Percentiles rank a stretch among this genome's conserved stretches.
Evolutionary conservation across 2,797 vertebrate genomes (phyloP).

Genomic region (Crax fasciolata): DNA sequence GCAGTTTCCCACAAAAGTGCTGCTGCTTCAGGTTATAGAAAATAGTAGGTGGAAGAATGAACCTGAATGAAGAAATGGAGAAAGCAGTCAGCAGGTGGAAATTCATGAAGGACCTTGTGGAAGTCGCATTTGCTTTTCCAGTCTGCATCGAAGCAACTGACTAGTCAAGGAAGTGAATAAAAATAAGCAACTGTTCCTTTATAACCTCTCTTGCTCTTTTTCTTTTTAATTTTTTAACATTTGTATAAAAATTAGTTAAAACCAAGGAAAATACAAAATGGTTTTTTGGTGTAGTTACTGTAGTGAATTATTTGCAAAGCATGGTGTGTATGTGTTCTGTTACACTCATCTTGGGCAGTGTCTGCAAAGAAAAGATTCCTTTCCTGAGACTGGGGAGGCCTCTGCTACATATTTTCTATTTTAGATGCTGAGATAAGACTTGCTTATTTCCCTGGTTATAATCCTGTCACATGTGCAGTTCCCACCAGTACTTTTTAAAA

Average conservation of each 20-base stretch:
- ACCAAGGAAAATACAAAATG: not conserved
- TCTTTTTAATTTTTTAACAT: not conserved
- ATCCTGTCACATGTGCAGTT: not conserved
- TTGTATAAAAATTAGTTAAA: not conserved
- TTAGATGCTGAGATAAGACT: constrained; percentile 40
- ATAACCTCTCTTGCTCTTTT: not conserved
- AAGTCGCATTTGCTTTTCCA: constrained; percentile 43
- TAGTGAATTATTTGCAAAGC: not conserved
- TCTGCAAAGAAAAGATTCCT: not conserved
- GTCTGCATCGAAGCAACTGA: not conserved
- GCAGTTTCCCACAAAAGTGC: constrained; percentile 13
- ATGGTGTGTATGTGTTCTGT: not conserved
- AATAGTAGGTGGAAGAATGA: constrained; percentile 44
- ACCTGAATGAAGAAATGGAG: constrained; percentile 45
- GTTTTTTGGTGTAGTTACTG: not conserved
- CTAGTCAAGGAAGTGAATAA: not conserved
- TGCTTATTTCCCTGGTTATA: not conserved
- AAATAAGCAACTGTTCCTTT: constrained; percentile 1
- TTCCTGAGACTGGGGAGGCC: not conserved
- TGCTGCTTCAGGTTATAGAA: constrained; percentile 44
- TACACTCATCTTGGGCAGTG: not conserved
- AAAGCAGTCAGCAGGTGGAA: not conserved
- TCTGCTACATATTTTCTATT: constrained; percentile 11
- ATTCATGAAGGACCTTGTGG: not conserved
- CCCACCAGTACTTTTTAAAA: not conserved